Conservation (phyloP, 2,113 vertebrate genomes). For the Hymenochirus boettgeri region DNA sequence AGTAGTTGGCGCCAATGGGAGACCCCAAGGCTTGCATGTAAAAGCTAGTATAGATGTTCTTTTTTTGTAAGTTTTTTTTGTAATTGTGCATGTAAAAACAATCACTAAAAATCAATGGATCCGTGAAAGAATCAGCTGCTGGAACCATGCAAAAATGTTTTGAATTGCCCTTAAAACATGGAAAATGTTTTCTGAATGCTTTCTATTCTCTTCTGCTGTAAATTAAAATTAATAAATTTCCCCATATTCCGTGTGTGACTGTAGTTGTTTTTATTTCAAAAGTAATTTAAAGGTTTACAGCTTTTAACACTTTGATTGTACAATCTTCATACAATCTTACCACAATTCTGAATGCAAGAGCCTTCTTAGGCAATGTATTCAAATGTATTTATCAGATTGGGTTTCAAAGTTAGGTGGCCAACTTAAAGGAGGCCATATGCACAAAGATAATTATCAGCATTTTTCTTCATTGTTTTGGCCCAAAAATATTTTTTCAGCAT, state of each 20-base stretch:
- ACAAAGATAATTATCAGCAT: too few relatives aligned
- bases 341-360: too few relatives aligned
- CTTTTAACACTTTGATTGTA: too few relatives aligned
- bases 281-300: too few relatives aligned
- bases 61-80: conserved; percentile 99
- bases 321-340: too few relatives aligned
- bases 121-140: conserved; percentile 99
- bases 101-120: conserved; percentile 98
- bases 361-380: too few relatives aligned
- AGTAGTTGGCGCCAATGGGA: conserved; percentile 77
- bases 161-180: conserved; percentile 99
- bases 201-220: conserved; percentile 99
- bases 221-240: conserved; percentile 97
- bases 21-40: conserved; percentile 98
- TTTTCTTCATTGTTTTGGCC: too few relatives aligned
- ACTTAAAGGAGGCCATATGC: too few relatives aligned
- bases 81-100: conserved; percentile 99
- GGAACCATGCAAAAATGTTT: conserved; percentile 99
- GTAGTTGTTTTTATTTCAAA: too few relatives aligned
- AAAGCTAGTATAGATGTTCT: conserved; percentile 97
- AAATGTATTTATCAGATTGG: too few relatives aligned
- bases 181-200: conserved; percentile 99
- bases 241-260: conserved; percentile 64
- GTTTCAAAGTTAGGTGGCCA: too few relatives aligned
- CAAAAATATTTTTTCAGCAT: too few relatives aligned